Evolutionary conservation across 2,888 invertebrate species (phyloP).

Genomic region (Yponomeuta evonymella): DNA sequence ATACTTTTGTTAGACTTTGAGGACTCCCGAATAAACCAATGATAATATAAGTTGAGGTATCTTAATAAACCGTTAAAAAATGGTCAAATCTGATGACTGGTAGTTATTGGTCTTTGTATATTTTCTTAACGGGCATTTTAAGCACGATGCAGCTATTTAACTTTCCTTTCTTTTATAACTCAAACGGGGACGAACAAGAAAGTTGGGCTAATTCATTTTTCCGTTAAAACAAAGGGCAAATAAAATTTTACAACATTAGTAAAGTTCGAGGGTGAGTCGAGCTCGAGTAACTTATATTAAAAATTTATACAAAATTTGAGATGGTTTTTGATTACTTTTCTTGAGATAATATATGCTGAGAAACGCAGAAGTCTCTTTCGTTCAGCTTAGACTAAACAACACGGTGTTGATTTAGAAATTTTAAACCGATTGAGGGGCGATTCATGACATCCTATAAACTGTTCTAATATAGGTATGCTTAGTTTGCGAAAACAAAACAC

Average conservation of each 20-base stretch:
- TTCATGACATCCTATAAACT: too few relatives aligned
- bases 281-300: constrained; percentile 46
- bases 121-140: background rate
- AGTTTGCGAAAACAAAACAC: too few relatives aligned
- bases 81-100: background rate
- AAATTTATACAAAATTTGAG: constrained; percentile 38
- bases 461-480: too few relatives aligned
- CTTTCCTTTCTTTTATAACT: constrained; percentile 30
- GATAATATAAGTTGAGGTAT: too few relatives aligned
- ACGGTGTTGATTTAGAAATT: too few relatives aligned
- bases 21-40: too few relatives aligned
- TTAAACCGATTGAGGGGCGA: too few relatives aligned
- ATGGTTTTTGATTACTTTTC: constrained; percentile 22
- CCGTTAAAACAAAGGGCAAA: constrained; percentile 22
- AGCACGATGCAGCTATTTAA: constrained; percentile 16
- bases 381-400: too few relatives aligned
- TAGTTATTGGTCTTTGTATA: background rate
- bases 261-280: constrained; percentile 32
- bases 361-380: too few relatives aligned
- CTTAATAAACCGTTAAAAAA: background rate
- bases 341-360: background rate
- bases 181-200: constrained; percentile 31
- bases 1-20: too few relatives aligned
- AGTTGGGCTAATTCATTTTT: constrained; percentile 35
- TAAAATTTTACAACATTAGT: constrained; percentile 39